Evolutionary conservation across 2,888 invertebrate genomes (phyloP).

Genomic region (Athrips mouffetella): DNA sequence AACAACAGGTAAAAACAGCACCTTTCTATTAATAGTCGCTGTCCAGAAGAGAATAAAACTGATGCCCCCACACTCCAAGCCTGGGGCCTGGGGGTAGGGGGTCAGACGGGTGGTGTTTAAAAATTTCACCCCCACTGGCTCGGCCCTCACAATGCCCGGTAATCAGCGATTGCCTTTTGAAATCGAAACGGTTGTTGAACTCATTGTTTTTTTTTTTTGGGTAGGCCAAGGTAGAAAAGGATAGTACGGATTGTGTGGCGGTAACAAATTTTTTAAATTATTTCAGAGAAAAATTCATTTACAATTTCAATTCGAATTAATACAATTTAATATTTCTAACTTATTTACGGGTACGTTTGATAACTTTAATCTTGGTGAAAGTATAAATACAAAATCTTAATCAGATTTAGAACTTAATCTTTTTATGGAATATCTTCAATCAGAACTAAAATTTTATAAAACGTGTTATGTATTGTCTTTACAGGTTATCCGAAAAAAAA

Average conservation of each 20-base stretch:
- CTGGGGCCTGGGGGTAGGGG: slow-evolving; percentile 24
- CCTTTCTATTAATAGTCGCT: slow-evolving; percentile 17
- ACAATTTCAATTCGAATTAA: too few relatives aligned
- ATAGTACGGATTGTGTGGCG: background rate
- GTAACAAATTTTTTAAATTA: background rate
- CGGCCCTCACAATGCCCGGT: slow-evolving; percentile 61
- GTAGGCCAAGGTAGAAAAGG: background rate
- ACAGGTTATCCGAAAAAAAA: too few relatives aligned
- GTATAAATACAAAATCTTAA: too few relatives aligned
- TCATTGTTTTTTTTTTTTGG: slow-evolving; percentile 33
- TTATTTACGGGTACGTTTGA: too few relatives aligned
- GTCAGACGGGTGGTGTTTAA: slow-evolving; percentile 64
- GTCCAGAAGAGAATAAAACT: slow-evolving; percentile 39
- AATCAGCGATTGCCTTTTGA: slow-evolving; percentile 76
- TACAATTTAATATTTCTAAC: too few relatives aligned
- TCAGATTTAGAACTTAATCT: too few relatives aligned
- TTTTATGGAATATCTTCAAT: too few relatives aligned
- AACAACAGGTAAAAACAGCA: background rate
- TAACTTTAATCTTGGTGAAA: too few relatives aligned
- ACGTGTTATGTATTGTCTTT: too few relatives aligned
- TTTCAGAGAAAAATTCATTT: background rate
- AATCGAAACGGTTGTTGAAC: slow-evolving; percentile 71
- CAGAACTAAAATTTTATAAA: too few relatives aligned
- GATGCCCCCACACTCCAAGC: slow-evolving; percentile 31
- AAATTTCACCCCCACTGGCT: slow-evolving; percentile 70